Conservation (phyloP, 2,888 invertebrate species). For the Unio delphinus region DNA sequence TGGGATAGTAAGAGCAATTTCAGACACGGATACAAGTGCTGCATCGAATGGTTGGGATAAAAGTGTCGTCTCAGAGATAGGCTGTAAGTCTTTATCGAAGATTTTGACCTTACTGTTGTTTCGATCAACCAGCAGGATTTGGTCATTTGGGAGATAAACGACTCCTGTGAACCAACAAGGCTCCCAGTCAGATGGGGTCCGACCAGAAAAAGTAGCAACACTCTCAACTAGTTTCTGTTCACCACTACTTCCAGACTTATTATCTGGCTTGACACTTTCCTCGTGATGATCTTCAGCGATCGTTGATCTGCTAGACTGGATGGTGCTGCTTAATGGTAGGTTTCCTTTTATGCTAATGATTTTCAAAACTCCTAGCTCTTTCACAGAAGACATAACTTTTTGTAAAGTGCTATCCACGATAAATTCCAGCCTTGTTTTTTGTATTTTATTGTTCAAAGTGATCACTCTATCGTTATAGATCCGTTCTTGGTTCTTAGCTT, state of each 20-base stretch:
- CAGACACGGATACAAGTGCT: constrained; percentile 12
- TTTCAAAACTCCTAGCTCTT: constrained; percentile 29
- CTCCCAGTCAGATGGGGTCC: constrained; percentile 29
- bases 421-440: constrained; percentile 28
- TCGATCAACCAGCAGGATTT: constrained; percentile 34
- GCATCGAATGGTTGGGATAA: constrained; percentile 40
- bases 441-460: constrained; percentile 23
- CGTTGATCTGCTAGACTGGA: constrained; percentile 1
- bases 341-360: constrained; percentile 21
- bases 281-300: not conserved
- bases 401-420: constrained; percentile 25
- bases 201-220: constrained; percentile 12
- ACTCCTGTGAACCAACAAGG: constrained; percentile 43
- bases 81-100: constrained; percentile 17
- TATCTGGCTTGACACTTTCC: constrained; percentile 27
- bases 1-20: constrained; percentile 38
- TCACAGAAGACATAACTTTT: constrained; percentile 23
- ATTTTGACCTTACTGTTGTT: constrained; percentile 42
- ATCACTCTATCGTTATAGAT: constrained; percentile 26
- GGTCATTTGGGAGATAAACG: constrained; percentile 22
- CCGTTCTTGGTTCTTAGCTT: constrained; percentile 19
- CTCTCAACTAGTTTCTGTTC: constrained; percentile 9
- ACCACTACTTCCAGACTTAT: constrained; percentile 19
- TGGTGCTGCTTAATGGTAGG: constrained; percentile 1
- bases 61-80: constrained; percentile 23